Conservation (phyloP, 2,113 vertebrate genomes). For the Chloebia gouldiae region DNA sequence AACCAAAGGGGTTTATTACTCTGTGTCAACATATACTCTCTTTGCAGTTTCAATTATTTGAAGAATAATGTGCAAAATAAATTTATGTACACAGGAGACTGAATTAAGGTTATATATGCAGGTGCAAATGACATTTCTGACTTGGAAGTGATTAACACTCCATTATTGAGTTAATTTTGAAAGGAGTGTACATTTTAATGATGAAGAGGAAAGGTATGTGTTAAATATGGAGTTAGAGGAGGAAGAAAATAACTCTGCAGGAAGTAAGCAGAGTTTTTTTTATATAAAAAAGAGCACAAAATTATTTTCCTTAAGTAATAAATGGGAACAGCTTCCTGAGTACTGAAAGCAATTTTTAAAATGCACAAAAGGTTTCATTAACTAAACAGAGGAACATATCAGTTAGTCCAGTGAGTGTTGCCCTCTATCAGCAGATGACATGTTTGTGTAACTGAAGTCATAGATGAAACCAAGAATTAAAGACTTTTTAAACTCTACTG, state of each 20-base stretch:
- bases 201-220: not conserved
- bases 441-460: not conserved
- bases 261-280: not conserved
- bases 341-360: not conserved
- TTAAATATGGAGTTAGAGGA: not conserved
- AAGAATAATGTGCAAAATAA: not conserved
- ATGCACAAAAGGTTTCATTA: not conserved
- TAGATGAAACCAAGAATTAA: not conserved
- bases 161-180: not conserved
- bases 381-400: not conserved
- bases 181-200: not conserved
- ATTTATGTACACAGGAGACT: not conserved
- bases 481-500: not conserved
- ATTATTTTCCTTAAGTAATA: not conserved
- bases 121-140: not conserved
- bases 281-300: not conserved
- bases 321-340: not conserved
- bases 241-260: not conserved
- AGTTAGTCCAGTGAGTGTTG: not conserved
- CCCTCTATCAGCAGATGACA: not conserved
- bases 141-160: conserved; percentile 4
- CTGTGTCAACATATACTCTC: conserved; percentile 2
- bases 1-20: not conserved
- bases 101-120: not conserved
- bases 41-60: conserved; percentile 13